Evolutionary conservation across 2,888 invertebrate species (phyloP), one percentile per base, ranked within the genome.

Genomic region (Drosophila formosana): DNA sequence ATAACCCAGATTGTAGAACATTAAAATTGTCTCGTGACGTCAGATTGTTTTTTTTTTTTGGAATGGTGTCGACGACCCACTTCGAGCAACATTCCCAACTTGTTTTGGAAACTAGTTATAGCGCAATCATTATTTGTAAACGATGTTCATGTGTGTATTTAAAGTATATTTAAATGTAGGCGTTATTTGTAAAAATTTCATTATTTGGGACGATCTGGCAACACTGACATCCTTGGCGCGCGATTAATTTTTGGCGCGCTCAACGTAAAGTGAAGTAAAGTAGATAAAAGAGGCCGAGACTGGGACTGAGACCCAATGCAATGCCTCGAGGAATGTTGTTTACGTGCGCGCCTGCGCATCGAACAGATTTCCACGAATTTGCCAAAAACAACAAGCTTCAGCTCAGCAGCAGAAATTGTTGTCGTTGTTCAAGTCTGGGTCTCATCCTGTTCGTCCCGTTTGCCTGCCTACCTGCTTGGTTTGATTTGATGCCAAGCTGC

Each of bases 301-400:
- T 32, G 67, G 76, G 47, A 50, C 52, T 76, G 66, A 64, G 41
- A 23, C 66, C 60, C 61, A 73, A 58, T 62, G 65, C 78, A 82
- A 82, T 85, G 71, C 74, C 67, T 65, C 60, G 26, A 80, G 85
- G 85, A 86, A 86, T 86, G 85, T 86, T 87, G 85, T 86, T 86
- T 87, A 86, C 87, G 84, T 86, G 85, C 82, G 75, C 85, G 85
- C 85, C 75, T 86, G 85, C 85, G 85, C 87, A 81, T 82, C 74
- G 65, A 71, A 41, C 72, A 69, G 76, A 74, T 80, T 83, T 85
- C 82, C 65, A 80, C 78, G 83, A 86, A 83, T 73, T 82, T 30
- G 34, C 67, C 43, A 77, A 72, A 79, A 77, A 81, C 46, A 65
- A 61, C 52, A 56, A 37, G 62, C 66, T 71, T 13, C 53, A 66